phyloP scores from a whole-genome alignment of 1,140 invertebrate genomes.

The Ceratosolen solmsi region DNA sequence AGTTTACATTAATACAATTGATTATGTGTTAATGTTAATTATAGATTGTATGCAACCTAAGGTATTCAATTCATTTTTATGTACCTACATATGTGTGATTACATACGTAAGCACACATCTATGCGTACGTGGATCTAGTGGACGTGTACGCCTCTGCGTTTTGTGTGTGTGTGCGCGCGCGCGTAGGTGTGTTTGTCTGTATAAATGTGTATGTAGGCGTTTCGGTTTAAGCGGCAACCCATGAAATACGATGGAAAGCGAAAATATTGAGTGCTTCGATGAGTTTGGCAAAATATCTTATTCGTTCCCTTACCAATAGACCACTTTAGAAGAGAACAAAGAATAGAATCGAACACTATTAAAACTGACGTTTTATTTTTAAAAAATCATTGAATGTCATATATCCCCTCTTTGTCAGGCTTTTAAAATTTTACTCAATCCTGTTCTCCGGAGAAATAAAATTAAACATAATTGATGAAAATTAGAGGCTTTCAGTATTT shows the following conservation, averaged over 20 bases:
- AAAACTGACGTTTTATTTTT: not conserved
- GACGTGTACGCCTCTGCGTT: too few species aligned
- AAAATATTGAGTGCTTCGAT: not conserved
- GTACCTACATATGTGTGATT: not conserved
- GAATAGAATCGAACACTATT: not conserved
- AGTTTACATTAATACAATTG: slow-evolving; percentile 67
- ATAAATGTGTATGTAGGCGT: too few species aligned
- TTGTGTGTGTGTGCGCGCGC: too few species aligned
- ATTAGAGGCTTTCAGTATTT: not conserved
- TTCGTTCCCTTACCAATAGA: slow-evolving; percentile 51
- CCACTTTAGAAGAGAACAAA: slow-evolving; percentile 32
- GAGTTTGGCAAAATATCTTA: slow-evolving; percentile 41
- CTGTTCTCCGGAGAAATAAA: too few species aligned
- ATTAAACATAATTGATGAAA: too few species aligned
- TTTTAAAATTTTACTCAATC: too few species aligned
- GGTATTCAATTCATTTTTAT: slow-evolving; percentile 44
- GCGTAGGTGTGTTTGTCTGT: too few species aligned
- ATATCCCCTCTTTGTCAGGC: too few species aligned
- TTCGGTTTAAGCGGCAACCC: slow-evolving; percentile 8
- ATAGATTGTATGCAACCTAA: slow-evolving; percentile 53
- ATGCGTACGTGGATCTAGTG: not conserved
- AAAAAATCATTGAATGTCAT: too few species aligned
- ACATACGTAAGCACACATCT: not conserved
- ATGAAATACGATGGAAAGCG: not conserved
- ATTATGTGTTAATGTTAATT: slow-evolving; percentile 63